phyloP scores from a whole-genome alignment of 2,113 vertebrate species.

The Alethe castanea region DNA sequence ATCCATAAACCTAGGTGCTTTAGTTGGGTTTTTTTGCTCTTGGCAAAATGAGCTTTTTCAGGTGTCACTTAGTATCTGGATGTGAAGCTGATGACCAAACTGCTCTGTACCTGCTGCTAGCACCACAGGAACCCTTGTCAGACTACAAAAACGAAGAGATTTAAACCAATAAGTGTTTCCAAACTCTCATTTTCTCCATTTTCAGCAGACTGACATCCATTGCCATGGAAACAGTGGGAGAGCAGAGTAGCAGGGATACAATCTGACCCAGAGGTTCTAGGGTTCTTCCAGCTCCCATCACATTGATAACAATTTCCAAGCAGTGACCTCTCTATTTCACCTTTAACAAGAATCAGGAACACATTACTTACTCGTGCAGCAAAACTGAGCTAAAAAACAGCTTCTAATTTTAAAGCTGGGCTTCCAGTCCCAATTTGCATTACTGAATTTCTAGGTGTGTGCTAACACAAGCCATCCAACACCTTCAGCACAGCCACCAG shows the following conservation, averaged over 20 bases:
- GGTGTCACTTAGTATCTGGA: background rate
- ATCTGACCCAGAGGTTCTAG: background rate
- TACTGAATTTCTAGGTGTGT: background rate
- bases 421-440: background rate
- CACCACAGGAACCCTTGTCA: background rate
- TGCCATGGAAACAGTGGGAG: background rate
- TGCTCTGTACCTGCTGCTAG: background rate
- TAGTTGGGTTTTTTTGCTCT: background rate
- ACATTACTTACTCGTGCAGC: background rate
- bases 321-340: background rate
- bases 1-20: background rate
- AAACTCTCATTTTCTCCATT: background rate
- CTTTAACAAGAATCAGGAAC: background rate
- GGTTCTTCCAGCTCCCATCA: background rate
- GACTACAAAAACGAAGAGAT: background rate
- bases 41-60: background rate
- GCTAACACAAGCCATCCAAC: background rate
- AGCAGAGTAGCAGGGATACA: background rate
- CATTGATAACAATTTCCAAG: background rate
- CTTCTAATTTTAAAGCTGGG: background rate
- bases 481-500: background rate
- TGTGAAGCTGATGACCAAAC: background rate
- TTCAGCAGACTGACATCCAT: background rate
- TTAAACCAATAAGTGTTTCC: conserved; percentile 4
- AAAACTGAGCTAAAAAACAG: background rate